Percentiles rank a stretch among this genome's conserved stretches.
Evolutionary conservation across 2,113 vertebrate species (phyloP).

Genomic region (Clarias macrocephalus): DNA sequence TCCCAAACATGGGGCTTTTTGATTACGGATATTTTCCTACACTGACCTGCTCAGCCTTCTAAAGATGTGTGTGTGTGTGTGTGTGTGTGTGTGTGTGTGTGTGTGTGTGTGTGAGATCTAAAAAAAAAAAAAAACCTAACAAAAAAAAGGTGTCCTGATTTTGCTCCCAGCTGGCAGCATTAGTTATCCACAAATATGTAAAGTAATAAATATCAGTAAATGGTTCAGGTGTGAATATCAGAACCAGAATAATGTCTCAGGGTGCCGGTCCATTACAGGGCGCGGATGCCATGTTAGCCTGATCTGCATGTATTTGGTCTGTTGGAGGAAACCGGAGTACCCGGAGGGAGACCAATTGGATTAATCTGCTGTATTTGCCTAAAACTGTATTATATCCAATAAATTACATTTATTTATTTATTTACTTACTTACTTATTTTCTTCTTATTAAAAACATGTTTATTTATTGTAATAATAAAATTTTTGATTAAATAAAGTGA

Average conservation of each 20-base stretch:
- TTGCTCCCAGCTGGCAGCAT: not conserved
- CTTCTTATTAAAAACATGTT: not conserved
- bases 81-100: slow-evolving; percentile 8
- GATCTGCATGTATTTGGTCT: too few species aligned
- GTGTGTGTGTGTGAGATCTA: slow-evolving; percentile 16
- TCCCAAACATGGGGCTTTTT: slow-evolving; percentile 46
- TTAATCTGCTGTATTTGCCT: not conserved
- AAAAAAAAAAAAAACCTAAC: not conserved
- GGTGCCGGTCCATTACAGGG: too few species aligned
- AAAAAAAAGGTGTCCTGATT: not conserved
- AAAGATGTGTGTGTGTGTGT: not conserved
- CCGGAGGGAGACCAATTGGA: too few species aligned
- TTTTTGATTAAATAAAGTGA: not conserved
- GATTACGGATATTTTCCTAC: slow-evolving; percentile 41
- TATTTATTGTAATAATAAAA: too few species aligned
- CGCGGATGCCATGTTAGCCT: not conserved
- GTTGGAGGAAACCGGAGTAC: too few species aligned
- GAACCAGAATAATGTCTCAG: not conserved
- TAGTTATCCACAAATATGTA: not conserved
- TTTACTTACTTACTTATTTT: too few species aligned
- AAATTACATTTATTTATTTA: not conserved
- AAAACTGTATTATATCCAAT: not conserved
- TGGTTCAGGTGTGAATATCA: not conserved
- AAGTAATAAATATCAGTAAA: not conserved
- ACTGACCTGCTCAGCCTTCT: slow-evolving; percentile 29